Evolutionary conservation across 2,113 vertebrate genomes (phyloP), one percentile per base, ranked within the genome.

Genomic region (Zosterops hypoxanthus): DNA sequence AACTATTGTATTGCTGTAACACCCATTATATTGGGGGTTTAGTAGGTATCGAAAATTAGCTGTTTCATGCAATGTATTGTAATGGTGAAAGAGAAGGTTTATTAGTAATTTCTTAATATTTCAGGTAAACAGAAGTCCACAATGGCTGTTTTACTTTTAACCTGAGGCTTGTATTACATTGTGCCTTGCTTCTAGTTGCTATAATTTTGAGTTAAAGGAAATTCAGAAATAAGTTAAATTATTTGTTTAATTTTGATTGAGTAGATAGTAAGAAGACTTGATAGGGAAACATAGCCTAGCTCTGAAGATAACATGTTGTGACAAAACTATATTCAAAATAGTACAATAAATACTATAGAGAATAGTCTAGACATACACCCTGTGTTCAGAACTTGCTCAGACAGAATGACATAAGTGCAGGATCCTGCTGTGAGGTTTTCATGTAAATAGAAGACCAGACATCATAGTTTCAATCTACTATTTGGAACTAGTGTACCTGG

Each of bases 161-260:
- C 86, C 64, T 75, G 90, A 96, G 90, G 68, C 83, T 97, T 97
- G 90, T 80, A 60, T 91, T 95, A 88, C 7, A 1, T 90, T 86
- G 97, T 98, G 98, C 98, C 98, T 98, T 98, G 96, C 72, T 95
- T 96, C 91, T 73, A 72, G 68, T 91, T 89, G 95, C 68, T 87
- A 42, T 76, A 80, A 86, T 96, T 82, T 87, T 88, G 86, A 59
- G 69, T 91, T 88, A 78, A 66, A 93, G 34, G 60, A 61, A 84
- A 63, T 82, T 80, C 26, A 86, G 63, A 90, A 52, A 26, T 82
- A 63, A 92, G 70, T 66, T 84, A 60, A 88, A 61, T 36, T 82
- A 83, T 8, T 93, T 1, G 5, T 77, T 96, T 95, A 1, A 56
- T 94, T 92, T 92, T 60, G 20, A 29, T 72, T 75, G 53, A 93